Evolutionary conservation across 2,888 invertebrate genomes (phyloP).

Genomic region (Athripsodes cinereus): DNA sequence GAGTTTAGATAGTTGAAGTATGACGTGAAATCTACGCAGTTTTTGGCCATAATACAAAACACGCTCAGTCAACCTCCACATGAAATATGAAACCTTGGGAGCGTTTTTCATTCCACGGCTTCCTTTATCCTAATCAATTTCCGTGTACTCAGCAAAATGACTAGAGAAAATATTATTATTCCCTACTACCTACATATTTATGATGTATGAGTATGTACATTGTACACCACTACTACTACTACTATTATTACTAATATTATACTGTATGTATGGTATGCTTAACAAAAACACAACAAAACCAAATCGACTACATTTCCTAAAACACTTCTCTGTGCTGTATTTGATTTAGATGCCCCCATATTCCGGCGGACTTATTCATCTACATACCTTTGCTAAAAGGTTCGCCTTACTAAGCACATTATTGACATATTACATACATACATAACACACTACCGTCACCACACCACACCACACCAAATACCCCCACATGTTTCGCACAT

Average conservation of each 20-base stretch:
- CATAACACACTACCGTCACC: too few species aligned
- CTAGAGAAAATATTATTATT: conserved; percentile 15
- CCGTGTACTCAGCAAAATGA: conserved; percentile 24
- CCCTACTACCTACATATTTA: not conserved
- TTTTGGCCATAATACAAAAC: conserved; percentile 9
- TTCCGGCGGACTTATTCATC: not conserved
- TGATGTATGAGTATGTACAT: not conserved
- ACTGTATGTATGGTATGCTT: too few species aligned
- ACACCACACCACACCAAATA: too few species aligned
- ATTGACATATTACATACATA: not conserved
- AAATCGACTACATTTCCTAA: conserved; percentile 3
- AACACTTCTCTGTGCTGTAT: not conserved
- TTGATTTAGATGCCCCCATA: conserved; percentile 4
- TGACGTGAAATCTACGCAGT: conserved; percentile 3
- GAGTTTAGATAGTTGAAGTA: conserved; percentile 2
- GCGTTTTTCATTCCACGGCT: conserved; percentile 26
- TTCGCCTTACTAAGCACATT: not conserved
- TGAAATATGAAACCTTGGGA: conserved; percentile 22
- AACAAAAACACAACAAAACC: not conserved
- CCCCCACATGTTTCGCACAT: not conserved
- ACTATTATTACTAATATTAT: too few species aligned
- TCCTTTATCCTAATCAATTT: conserved; percentile 27
- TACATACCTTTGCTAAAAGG: not conserved
- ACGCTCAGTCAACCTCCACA: conserved; percentile 16
- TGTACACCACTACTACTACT: not conserved